These are phyloP conservation scores for Heptranchias perlo DNA, from an alignment of 2,113 vertebrate species.

Conservation along the genomic window DNA sequence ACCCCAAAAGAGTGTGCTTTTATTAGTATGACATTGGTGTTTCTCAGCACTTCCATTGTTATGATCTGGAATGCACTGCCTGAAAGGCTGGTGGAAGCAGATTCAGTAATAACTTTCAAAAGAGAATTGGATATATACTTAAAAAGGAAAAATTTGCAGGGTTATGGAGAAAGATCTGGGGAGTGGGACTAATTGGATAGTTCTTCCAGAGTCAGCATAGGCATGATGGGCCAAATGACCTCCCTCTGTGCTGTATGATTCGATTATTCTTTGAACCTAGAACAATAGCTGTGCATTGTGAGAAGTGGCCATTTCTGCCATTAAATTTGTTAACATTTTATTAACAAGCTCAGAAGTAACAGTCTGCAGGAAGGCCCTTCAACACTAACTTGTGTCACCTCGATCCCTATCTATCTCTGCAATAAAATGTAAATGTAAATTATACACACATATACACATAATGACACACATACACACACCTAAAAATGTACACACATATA, in stretches of 20 bases:
- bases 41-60: not conserved
- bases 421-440: not conserved
- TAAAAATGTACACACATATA: not conserved
- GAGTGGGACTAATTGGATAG: not conserved
- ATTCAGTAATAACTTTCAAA: no score
- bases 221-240: not conserved
- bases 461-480: no score
- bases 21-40: not conserved
- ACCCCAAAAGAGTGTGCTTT: not conserved
- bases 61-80: not conserved
- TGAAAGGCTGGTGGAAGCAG: not conserved
- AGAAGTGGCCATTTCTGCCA: not conserved
- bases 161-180: not conserved
- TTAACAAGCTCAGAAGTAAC: not conserved
- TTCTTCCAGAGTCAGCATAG: not conserved
- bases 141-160: not conserved
- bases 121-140: not conserved
- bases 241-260: not conserved
- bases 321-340: not conserved
- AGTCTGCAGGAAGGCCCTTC: not conserved
- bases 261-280: not conserved
- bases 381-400: not conserved
- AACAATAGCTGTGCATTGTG: not conserved
- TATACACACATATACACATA: not conserved
- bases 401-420: not conserved